These are phyloP conservation scores for Lycodopsis pacificus DNA, from an alignment of 2,797 vertebrate species.

Conservation along the genomic window DNA sequence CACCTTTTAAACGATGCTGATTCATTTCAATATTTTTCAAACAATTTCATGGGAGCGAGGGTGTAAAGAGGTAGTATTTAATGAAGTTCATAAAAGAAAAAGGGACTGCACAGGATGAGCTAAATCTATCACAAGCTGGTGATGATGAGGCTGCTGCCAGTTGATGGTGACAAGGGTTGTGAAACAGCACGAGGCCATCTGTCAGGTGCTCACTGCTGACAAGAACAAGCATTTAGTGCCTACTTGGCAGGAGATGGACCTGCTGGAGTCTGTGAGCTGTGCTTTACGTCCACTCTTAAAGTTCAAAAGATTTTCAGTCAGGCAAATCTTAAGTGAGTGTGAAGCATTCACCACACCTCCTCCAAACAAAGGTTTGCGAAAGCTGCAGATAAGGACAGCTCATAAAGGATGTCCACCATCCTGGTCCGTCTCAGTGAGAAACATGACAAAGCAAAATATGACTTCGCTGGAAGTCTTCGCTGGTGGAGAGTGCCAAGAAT, in stretches of 20 bases:
- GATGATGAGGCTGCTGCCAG: conserved; percentile 64
- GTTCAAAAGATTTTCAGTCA: conserved; percentile 41
- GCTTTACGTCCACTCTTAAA: conserved; percentile 16
- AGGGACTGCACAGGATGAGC: conserved; percentile 45
- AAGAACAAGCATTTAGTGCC: conserved; percentile 64
- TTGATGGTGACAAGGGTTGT: conserved; percentile 63
- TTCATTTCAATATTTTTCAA: background rate
- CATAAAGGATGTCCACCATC: conserved; percentile 1
- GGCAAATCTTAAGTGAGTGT: conserved; percentile 19
- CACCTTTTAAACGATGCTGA: background rate
- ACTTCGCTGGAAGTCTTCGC: background rate
- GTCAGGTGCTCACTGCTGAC: conserved; percentile 69
- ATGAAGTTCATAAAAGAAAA: conserved; percentile 12
- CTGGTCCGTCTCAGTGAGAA: conserved; percentile 7
- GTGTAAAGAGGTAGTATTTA: background rate
- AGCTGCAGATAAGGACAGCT: conserved; percentile 1
- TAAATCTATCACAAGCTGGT: conserved; percentile 69
- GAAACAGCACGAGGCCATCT: conserved; percentile 71
- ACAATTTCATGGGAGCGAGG: background rate
- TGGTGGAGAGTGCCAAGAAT: background rate
- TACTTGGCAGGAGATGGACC: conserved; percentile 48
- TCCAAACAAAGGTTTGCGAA: conserved; percentile 16
- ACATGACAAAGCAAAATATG: conserved; percentile 8
- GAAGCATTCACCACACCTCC: conserved; percentile 15
- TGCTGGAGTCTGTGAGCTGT: conserved; percentile 17